These are phyloP conservation scores for Crotalus helleri DNA, from an alignment of 2,113 vertebrate genomes.

Conservation along the genomic window DNA sequence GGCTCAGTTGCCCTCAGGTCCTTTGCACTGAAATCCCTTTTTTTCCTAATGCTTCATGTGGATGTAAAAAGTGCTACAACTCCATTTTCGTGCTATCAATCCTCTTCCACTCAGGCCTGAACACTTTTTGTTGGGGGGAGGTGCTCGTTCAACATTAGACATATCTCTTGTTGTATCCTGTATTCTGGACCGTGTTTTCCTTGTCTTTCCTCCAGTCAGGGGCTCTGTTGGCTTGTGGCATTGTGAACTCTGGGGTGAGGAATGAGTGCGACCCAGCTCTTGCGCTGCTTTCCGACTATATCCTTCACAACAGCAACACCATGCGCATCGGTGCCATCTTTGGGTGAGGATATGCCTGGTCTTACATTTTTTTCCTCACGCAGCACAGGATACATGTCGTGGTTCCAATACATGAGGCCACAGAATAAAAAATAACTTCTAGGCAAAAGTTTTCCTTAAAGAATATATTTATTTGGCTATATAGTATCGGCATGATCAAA, in stretches of 20 bases:
- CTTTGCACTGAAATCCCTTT: background rate
- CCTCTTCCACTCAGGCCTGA: background rate
- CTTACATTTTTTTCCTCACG: fast-evolving
- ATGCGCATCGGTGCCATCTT: constrained; percentile 99
- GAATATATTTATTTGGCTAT: too few species aligned
- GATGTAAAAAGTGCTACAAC: background rate
- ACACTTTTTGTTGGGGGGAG: background rate
- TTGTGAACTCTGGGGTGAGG: constrained; percentile 95
- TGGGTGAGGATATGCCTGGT: constrained; percentile 76
- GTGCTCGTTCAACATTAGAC: background rate
- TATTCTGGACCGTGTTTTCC: background rate
- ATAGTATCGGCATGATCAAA: too few species aligned
- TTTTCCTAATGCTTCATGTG: background rate
- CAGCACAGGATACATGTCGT: too few species aligned
- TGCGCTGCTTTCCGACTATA: constrained; percentile 93
- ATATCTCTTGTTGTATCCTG: background rate
- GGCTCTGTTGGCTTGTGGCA: constrained; percentile 94
- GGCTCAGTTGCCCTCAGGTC: background rate
- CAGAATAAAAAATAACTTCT: too few species aligned
- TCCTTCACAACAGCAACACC: constrained; percentile 95
- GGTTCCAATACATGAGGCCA: too few species aligned
- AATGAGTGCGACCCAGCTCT: constrained; percentile 97
- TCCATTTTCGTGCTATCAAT: background rate
- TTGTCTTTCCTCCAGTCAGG: constrained; percentile 78
- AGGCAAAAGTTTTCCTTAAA: too few species aligned